A percentile compares a stretch with the other conserved stretches of the same genome.
Conservation (phyloP, 1,140 invertebrate genomes). For the Ceratosolen fusciceps region DNA sequence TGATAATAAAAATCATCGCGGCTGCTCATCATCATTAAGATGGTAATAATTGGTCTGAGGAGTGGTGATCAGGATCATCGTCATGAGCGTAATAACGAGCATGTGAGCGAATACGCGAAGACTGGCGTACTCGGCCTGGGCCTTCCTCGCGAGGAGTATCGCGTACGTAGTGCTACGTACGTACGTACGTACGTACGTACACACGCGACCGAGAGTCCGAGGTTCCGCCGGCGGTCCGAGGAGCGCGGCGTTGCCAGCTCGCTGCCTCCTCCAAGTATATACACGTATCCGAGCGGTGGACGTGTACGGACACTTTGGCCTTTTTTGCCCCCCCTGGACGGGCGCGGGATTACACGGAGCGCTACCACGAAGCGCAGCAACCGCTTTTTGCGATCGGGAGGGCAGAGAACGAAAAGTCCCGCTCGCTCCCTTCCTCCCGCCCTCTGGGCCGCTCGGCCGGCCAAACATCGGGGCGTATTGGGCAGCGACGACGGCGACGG, state of each 20-base stretch:
- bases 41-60: too few relatives aligned
- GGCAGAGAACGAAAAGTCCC: slow-evolving; percentile 3
- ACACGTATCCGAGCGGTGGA: slow-evolving; percentile 40
- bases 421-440: slow-evolving; percentile 19
- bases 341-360: slow-evolving; percentile 57
- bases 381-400: slow-evolving; percentile 56
- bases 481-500: slow-evolving; percentile 13
- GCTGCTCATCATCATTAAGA: too few relatives aligned
- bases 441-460: slow-evolving; percentile 36
- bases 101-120: not conserved
- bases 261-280: slow-evolving; percentile 38
- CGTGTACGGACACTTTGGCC: slow-evolving; percentile 42
- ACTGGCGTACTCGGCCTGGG: not conserved
- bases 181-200: too few relatives aligned
- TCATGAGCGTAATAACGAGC: not conserved
- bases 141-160: slow-evolving; percentile 3
- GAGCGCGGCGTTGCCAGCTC: slow-evolving; percentile 60
- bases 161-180: too few relatives aligned
- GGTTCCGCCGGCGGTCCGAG: not conserved
- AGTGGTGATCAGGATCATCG: not conserved
- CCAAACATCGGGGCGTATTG: slow-evolving; percentile 22
- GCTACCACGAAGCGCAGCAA: slow-evolving; percentile 60
- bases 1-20: too few relatives aligned
- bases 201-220: slow-evolving; percentile 34
- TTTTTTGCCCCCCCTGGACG: slow-evolving; percentile 52